Evolutionary conservation across 2,888 invertebrate species (phyloP).

Genomic region (Malthinus seriepunctatus): DNA sequence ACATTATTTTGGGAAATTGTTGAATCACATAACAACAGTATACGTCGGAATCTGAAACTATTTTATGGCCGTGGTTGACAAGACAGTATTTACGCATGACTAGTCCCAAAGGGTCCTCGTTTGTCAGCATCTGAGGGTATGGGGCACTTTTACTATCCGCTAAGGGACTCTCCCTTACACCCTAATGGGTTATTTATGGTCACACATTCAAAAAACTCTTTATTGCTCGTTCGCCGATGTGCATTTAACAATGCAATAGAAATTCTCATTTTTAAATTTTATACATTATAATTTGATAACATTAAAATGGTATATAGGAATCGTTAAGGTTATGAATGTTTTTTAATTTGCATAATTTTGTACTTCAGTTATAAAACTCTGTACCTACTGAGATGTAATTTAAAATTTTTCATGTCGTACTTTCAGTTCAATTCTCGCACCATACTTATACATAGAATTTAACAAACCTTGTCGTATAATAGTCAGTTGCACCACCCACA

Average conservation of each 20-base stretch:
- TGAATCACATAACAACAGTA: conserved; percentile 16
- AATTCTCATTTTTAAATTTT: conserved; percentile 18
- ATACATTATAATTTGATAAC: conserved; percentile 7
- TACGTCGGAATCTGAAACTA: conserved; percentile 23
- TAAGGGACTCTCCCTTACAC: conserved; percentile 35
- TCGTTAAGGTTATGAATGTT: background rate
- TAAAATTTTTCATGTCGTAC: too few species aligned
- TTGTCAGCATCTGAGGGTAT: conserved; percentile 32
- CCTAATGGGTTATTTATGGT: conserved; percentile 53
- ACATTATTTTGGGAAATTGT: background rate
- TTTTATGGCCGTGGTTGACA: conserved; percentile 31
- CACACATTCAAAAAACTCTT: conserved; percentile 43
- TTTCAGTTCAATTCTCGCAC: too few species aligned
- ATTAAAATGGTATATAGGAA: background rate
- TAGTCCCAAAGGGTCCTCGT: conserved; percentile 44
- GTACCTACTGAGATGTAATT: too few species aligned
- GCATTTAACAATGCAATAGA: conserved; percentile 35
- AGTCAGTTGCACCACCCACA: too few species aligned
- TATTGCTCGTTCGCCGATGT: conserved; percentile 41
- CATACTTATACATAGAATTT: too few species aligned
- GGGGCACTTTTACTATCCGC: conserved; percentile 25
- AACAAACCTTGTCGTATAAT: too few species aligned
- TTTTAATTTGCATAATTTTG: background rate
- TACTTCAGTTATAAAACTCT: too few species aligned
- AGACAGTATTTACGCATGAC: conserved; percentile 43